A percentile compares a stretch with the other conserved stretches of the same genome.
Evolutionary conservation across 2,888 invertebrate species (phyloP).

Genomic region (Temnothorax rugatulus): DNA sequence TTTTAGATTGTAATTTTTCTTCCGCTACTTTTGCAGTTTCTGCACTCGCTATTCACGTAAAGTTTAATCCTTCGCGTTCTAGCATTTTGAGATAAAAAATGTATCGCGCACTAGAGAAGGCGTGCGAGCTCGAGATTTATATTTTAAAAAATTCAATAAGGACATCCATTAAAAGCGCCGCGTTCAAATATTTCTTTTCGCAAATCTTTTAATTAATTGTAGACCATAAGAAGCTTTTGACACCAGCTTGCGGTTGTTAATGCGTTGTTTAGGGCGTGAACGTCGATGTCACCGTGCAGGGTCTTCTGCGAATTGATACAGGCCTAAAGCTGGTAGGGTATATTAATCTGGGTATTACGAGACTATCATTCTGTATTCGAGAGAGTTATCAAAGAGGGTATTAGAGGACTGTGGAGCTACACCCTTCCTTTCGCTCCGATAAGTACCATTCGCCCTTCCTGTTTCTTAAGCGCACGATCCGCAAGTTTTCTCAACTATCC

Average conservation of each 20-base stretch:
- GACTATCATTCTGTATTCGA: conserved; percentile 62
- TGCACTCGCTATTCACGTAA: neutral
- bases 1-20: neutral
- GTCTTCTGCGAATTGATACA: conserved; percentile 80
- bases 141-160: conserved; percentile 8
- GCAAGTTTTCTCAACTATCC: conserved; percentile 20
- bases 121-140: neutral
- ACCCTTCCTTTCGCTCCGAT: conserved; percentile 40
- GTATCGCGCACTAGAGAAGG: neutral
- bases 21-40: too few species aligned
- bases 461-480: conserved; percentile 27
- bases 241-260: conserved; percentile 26
- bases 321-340: conserved; percentile 75
- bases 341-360: conserved; percentile 82
- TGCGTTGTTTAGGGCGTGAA: conserved; percentile 11
- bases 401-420: conserved; percentile 59
- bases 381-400: conserved; percentile 70
- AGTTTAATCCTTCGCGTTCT: conserved; percentile 4
- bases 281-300: conserved; percentile 56
- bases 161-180: neutral
- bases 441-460: conserved; percentile 40
- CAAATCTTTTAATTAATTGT: conserved; percentile 2
- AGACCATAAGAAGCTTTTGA: conserved; percentile 28
- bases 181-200: conserved; percentile 15
- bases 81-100: neutral